Base-by-base conservation (phyloP, 2,888 invertebrate genomes). In the Meliscaeva auricollis region DNA sequence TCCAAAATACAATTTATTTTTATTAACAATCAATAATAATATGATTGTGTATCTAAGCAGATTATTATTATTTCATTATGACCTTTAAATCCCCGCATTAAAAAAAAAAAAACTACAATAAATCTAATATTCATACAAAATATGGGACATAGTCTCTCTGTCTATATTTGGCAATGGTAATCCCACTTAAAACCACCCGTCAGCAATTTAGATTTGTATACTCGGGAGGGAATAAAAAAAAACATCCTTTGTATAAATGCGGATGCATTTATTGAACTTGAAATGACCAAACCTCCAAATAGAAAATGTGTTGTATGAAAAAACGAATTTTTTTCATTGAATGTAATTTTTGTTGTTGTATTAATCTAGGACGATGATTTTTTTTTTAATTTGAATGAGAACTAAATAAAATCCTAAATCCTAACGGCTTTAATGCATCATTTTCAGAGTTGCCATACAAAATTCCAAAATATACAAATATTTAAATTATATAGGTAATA, bases 371-470 rank as follows among this genome's bases (percentile, higher is more conserved):
- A 1, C 35, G 41, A 20, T 1, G 64, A 56, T 56, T 56, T 58
- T 20, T 56, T 56, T 70, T 41, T n/a, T 15, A n/a, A 60, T 41
- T 58, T 22, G n/a, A 70, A 81, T 70, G 69, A 80, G 75, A 22
- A 56, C 74, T 64, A 50, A 56, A 62, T n/a, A 54, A 69, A 62
- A 5, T 20, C 35, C 11, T 30, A 52, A 52, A 26, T 26, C 6
- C 2, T 22, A n/a, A 20, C 22, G 1, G 5, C 13, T 68, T 48
- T 32, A n/a, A 3, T 38, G 1, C 13, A n/a, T 8, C 9, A 48
- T 9, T 4, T 11, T n/a, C 26, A 30, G 52, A n/a, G 52, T 26
- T 52, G 52, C 52, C 52, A 8, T 8, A n/a, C n/a, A n/a, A n/a
- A n/a, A n/a, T n/a, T n/a, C n/a, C n/a, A n/a, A n/a, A n/a, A n/a